These are phyloP conservation scores for Dolichotis patagonum DNA, from an alignment of 2,113 vertebrate genomes.

Conservation along the genomic window DNA sequence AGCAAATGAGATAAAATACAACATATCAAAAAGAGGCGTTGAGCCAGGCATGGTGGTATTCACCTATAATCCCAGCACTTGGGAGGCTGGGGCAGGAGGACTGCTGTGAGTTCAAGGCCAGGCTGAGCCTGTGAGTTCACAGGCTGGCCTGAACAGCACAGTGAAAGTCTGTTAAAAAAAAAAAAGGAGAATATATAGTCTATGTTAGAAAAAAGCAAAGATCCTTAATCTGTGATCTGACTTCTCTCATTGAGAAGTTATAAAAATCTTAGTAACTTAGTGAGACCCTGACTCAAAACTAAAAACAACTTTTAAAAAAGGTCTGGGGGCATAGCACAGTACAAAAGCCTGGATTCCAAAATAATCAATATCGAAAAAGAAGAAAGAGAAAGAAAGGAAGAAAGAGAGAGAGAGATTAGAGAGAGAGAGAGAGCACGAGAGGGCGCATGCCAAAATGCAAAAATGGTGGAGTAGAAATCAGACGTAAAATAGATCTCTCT, in stretches of 20 bases:
- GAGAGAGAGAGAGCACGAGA: too few relatives aligned
- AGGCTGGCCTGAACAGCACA: too few relatives aligned
- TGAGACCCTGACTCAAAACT: not conserved
- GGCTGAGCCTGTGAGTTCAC: too few relatives aligned
- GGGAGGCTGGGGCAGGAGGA: too few relatives aligned
- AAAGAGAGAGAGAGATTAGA: too few relatives aligned
- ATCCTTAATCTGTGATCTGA: not conserved
- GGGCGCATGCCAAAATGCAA: not conserved
- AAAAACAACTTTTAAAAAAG: not conserved
- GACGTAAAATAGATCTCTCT: not conserved
- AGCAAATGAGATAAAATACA: not conserved
- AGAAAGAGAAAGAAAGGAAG: too few relatives aligned
- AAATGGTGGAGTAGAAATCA: not conserved
- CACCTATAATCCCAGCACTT: too few relatives aligned
- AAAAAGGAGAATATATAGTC: accelerated
- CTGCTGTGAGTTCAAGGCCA: too few relatives aligned
- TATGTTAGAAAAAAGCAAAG: not conserved
- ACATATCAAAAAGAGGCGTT: not conserved
- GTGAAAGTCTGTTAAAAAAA: too few relatives aligned
- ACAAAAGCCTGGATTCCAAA: not conserved
- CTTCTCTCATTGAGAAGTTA: not conserved
- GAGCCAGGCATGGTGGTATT: too few relatives aligned
- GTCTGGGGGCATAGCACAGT: not conserved
- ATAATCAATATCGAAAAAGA: not conserved
- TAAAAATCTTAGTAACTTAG: not conserved